These are phyloP conservation scores for Nothobranchius kuhntae DNA, from an alignment of 2,113 vertebrate species.

Conservation along the genomic window DNA sequence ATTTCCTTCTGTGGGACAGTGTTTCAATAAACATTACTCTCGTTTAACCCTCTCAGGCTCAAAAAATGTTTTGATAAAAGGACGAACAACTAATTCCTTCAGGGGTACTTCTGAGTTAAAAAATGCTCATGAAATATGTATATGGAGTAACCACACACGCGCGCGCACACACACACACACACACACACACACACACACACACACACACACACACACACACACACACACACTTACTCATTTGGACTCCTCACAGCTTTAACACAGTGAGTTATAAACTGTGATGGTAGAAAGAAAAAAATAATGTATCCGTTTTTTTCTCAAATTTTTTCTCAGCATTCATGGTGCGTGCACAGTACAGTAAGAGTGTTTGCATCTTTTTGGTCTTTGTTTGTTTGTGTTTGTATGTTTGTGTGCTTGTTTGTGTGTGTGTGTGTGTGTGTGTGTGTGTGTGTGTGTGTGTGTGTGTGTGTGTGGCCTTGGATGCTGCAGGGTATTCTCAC, in stretches of 20 bases:
- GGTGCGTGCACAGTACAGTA: slow-evolving; percentile 1
- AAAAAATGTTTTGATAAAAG: no score
- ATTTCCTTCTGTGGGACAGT: slow-evolving; percentile 70
- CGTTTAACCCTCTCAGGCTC: slow-evolving; percentile 24
- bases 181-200: no score
- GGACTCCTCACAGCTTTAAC: slow-evolving; percentile 22
- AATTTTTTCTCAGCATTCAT: background rate
- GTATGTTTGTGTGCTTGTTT: slow-evolving; percentile 8
- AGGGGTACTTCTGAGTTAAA: no score
- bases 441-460: slow-evolving; percentile 33
- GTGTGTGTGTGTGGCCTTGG: slow-evolving; percentile 29
- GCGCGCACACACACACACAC: slow-evolving; percentile 22
- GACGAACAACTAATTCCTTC: no score
- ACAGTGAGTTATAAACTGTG: slow-evolving; percentile 63
- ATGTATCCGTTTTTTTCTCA: slow-evolving; percentile 19
- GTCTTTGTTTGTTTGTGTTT: slow-evolving; percentile 19
- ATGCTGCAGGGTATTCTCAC: slow-evolving; percentile 46
- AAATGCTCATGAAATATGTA: no score
- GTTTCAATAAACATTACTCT: slow-evolving; percentile 72
- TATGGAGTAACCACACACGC: background rate
- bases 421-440: slow-evolving; percentile 28
- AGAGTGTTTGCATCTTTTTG: slow-evolving; percentile 30
- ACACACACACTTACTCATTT: slow-evolving; percentile 1
- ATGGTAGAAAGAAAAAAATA: slow-evolving; percentile 57
- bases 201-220: background rate